Base-by-base conservation (phyloP, 1,140 invertebrate species). In the Brachionus paranguensis region DNA sequence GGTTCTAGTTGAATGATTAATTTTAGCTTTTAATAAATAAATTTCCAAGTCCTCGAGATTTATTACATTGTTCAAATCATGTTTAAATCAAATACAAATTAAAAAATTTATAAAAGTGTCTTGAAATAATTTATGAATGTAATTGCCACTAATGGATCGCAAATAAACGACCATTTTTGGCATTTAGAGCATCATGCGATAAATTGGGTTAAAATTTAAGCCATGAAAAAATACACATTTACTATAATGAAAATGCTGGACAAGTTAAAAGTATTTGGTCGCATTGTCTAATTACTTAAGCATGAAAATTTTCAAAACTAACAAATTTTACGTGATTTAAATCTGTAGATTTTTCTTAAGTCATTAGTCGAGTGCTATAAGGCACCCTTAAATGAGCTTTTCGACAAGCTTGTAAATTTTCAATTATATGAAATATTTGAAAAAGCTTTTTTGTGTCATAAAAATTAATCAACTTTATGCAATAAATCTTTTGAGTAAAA, bases 71-170 rank as follows among this genome's bases (percentile, higher is more conserved):
- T 60, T 60, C 11, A 2, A 43, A 72, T 43, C 68, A 72, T 43
- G 37, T 68, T 60, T 60, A 60, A 60, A 68, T 68, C 33, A 68
- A 68, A 68, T 33, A 68, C 33, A 68, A 43, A 43, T 72, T 72
- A 41, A 43, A 20, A 37, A 45, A 72, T 45, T 72, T 72, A 45
- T 17, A 43, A 43, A 43, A 41, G 41, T 72, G 68, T 72, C 68
- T 72, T 72, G 68, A 72, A 72, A 72, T 72, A 41, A 72, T 72
- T 68, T 72, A 72, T 72, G 33, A 41, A 72, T 60, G 53, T 72
- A 72, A 72, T 72, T 41, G 68, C 11, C 68, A 43, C 68, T 72
- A 72, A 72, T 72, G 68, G 68, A 72, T 72, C 11, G 33, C n/a
- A 72, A 72, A 72, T 43, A 72, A 45, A 72, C 41, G 41, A 43